phyloP scores from a whole-genome alignment of 2,888 invertebrate species.

The Cacoxenus indagator region DNA sequence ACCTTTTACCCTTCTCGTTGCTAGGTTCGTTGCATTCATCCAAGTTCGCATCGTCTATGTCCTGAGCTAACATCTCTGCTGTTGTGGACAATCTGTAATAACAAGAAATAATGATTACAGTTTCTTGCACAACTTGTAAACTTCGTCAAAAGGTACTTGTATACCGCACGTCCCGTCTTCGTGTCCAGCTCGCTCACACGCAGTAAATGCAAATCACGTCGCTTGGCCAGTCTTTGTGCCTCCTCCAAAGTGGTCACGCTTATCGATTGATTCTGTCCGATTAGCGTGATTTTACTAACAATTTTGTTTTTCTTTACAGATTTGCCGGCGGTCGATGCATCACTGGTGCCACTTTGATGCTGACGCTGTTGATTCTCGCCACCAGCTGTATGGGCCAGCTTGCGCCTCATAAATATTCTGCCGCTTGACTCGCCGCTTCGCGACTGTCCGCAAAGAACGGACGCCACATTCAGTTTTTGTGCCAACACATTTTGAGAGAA shows the following conservation, averaged over 20 bases:
- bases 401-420: too few relatives aligned
- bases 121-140: background rate
- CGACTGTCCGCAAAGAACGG: background rate
- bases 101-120: background rate
- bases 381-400: too few relatives aligned
- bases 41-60: conserved; percentile 71
- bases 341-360: too few relatives aligned
- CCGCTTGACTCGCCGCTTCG: background rate
- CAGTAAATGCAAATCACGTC: conserved; percentile 79
- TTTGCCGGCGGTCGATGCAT: background rate
- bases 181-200: conserved; percentile 78
- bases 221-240: conserved; percentile 78
- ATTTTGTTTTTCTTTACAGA: conserved; percentile 10
- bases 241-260: conserved; percentile 77
- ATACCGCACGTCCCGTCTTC: conserved; percentile 79
- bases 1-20: conserved; percentile 38
- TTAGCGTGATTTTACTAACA: conserved; percentile 75
- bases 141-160: conserved; percentile 71
- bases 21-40: conserved; percentile 17
- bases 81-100: conserved; percentile 75
- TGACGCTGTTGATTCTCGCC: too few relatives aligned
- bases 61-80: conserved; percentile 74
- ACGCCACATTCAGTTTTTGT: background rate
- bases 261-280: conserved; percentile 74
- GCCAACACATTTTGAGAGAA: background rate